Conservation (phyloP, 2,113 vertebrate genomes). For the Prunella fulvescens region DNA sequence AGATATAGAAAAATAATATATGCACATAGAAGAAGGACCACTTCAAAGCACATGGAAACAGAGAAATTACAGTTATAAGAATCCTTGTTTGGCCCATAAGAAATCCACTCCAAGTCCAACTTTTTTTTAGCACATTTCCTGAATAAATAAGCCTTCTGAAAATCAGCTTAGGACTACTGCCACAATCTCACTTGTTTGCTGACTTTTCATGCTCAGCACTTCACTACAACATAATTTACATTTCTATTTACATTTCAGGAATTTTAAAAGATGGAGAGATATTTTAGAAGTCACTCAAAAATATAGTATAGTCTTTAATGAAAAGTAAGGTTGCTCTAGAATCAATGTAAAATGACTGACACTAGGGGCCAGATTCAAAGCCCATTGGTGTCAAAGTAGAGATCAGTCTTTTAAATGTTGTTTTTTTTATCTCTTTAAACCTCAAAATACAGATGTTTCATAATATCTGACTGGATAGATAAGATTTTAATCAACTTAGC, state of each 20-base stretch:
- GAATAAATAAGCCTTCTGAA: not conserved
- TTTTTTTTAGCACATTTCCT: not conserved
- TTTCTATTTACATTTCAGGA: not conserved
- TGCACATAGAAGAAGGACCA: not conserved
- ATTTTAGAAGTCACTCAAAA: not conserved
- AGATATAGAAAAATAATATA: not conserved
- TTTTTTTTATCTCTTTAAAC: not conserved
- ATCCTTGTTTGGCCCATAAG: not conserved
- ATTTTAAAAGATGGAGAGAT: not conserved
- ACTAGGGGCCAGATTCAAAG: not conserved
- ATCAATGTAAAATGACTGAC: not conserved
- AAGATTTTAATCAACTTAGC: not conserved
- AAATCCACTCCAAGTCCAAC: not conserved
- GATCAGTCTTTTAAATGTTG: not conserved
- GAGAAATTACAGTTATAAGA: not conserved
- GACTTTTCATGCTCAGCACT: not conserved
- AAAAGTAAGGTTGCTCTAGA: not conserved
- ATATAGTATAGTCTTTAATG: not conserved
- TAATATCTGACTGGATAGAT: not conserved
- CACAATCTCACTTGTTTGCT: not conserved
- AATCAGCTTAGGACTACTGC: not conserved
- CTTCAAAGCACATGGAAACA: not conserved
- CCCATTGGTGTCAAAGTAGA: not conserved
- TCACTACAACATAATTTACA: not conserved
- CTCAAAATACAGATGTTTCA: not conserved